Conservation (phyloP, 2,888 invertebrate genomes). For the Pediacus dermestoides region DNA sequence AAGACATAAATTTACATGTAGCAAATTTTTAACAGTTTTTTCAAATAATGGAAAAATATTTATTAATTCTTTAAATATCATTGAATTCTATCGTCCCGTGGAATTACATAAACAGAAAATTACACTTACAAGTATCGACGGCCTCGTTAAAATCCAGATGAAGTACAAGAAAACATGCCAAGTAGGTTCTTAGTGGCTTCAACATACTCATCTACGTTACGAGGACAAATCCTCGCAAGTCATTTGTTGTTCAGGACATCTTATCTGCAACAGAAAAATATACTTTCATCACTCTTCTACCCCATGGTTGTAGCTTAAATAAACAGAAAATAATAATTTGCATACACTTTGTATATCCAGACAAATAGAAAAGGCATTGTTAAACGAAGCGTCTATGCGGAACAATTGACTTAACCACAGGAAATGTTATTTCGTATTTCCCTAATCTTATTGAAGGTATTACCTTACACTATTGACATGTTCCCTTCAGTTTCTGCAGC, state of each 20-base stretch:
- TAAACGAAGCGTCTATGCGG: conserved; percentile 38
- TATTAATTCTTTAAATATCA: no score
- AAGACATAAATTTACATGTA: no score
- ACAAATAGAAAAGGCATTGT: conserved; percentile 27
- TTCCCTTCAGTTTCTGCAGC: conserved; percentile 30
- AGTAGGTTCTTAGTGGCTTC: conserved; percentile 27
- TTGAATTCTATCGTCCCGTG: no score
- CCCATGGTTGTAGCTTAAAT: background rate
- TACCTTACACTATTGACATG: conserved; percentile 42
- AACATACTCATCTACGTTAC: conserved; percentile 36
- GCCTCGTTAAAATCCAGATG: conserved; percentile 27
- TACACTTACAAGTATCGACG: conserved; percentile 46
- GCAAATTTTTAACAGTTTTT: no score
- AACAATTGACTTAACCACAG: conserved; percentile 41
- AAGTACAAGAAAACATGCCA: conserved; percentile 30
- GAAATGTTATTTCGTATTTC: conserved; percentile 41
- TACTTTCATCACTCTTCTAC: conserved; percentile 3
- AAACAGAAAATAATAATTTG: conserved; percentile 27
- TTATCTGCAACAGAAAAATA: conserved; percentile 36
- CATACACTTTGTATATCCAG: conserved; percentile 23
- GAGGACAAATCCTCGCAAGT: conserved; percentile 35
- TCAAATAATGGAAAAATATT: no score
- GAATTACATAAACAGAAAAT: conserved; percentile 16
- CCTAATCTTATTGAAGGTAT: conserved; percentile 42
- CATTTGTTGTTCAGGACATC: conserved; percentile 34